Evolutionary conservation across 2,888 invertebrate species (phyloP).

Genomic region (Archips crataeganus): DNA sequence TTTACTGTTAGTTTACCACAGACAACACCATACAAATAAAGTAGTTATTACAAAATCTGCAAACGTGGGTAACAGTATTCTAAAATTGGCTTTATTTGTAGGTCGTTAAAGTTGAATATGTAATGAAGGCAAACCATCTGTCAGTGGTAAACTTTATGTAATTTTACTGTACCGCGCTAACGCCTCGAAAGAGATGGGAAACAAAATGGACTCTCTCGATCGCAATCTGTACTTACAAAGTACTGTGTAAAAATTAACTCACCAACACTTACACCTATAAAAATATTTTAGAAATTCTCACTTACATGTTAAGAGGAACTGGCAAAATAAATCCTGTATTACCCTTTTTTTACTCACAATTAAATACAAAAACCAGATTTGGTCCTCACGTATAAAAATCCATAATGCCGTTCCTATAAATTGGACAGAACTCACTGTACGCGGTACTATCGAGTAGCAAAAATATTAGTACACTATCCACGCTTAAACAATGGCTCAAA

Average conservation of each 20-base stretch:
- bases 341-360: constrained; percentile 61
- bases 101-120: too few relatives aligned
- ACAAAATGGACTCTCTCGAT: constrained; percentile 30
- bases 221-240: constrained; percentile 61
- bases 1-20: too few relatives aligned
- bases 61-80: too few relatives aligned
- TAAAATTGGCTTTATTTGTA: too few relatives aligned
- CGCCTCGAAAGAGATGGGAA: constrained; percentile 32
- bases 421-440: constrained; percentile 75
- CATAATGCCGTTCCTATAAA: constrained; percentile 81
- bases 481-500: constrained; percentile 79
- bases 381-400: constrained; percentile 79
- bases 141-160: too few relatives aligned
- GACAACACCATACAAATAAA: too few relatives aligned
- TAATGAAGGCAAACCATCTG: too few relatives aligned
- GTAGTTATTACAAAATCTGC: too few relatives aligned
- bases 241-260: constrained; percentile 77
- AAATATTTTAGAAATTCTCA: constrained; percentile 85
- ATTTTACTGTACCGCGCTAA: constrained; percentile 16
- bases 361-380: constrained; percentile 73
- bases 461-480: constrained; percentile 82
- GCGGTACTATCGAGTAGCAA: constrained; percentile 76
- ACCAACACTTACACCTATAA: constrained; percentile 83
- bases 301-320: constrained; percentile 85
- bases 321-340: constrained; percentile 85